Base-by-base conservation (phyloP, 2,888 invertebrate species). In the Penaeus monodon region DNA sequence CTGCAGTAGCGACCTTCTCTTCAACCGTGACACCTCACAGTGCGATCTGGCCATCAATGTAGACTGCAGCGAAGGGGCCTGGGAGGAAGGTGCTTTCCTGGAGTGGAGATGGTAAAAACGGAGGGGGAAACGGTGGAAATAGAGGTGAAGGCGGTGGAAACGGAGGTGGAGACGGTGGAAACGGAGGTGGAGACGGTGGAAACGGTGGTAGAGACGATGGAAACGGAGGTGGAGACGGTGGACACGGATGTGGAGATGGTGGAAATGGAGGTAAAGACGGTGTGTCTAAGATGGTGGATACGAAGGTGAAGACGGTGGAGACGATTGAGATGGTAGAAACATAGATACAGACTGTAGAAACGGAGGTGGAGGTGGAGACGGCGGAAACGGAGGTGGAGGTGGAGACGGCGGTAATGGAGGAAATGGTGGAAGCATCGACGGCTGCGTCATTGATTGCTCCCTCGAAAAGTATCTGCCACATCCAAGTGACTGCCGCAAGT, bases 41-140 rank as follows among this genome's bases (percentile, higher is more conserved):
- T 91, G 91, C 78, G 90, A 90, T 74, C 86, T 81, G n/a, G 89
- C 90, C 4, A 83, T 84, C 57, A 89, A 90, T 79, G 90, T 90
- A 22, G 88, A 90, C 10, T 90, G 91, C 66, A 83, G 74, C 20
- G 57, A 84, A n/a, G 78, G 68, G 8, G 80, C 86, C 27, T 76
- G 77, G 85, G 81, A 86, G 6, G 77, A 29, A 22, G 81, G 84
- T 8, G 79, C 84, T 22, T 84, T 84, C 63, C 33, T n/a, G 4
- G 82, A 82, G 65, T n/a, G 4, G 82, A 82, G 65, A 64, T 24
- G 17, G 33, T 14, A 66, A 70, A 14, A 44, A 84, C 20, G 89
- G 89, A 29, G 89, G 86, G 27, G 87, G 89, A n/a, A n/a, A 29
- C 38, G 24, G 63, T 89, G 89, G 57, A 73, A n/a, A 73, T 22